Base-by-base conservation (phyloP, 2,888 invertebrate genomes). In the Allacma fusca region DNA sequence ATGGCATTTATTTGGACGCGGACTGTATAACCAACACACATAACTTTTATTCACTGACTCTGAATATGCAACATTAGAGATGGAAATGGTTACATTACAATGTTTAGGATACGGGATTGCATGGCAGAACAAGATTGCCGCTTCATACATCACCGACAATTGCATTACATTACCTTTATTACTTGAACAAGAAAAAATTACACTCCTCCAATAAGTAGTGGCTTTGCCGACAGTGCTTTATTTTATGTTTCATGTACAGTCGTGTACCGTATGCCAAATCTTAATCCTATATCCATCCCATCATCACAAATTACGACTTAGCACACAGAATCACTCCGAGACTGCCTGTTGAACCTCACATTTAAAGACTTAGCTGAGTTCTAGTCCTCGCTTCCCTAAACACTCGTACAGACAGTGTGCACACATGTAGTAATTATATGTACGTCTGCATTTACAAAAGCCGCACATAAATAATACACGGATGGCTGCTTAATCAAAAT, bases 111-210 rank as follows among this genome's bases (percentile, higher is more conserved):
- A 64, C 4, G 24, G 24, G 64, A 64, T 23, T 64, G 65, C 9
- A 40, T 13, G 13, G 5, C 40, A 40, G 7, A 40, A 40, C 13
- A 23, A 16, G 9, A 16, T 16, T 28, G 28, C 71, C 50, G 71
- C 71, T 43, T 40, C 69, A 57, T 72, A 50, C 72, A 72, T 72
- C 72, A 72, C 72, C 59, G 26, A 24, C 72, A 72, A 72, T 72
- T 72, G 72, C 59, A 72, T 72, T 69, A 69, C 69, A 69, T 69
- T 69, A 69, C 43, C 21, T 69, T 72, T 72, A 72, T 72, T 72
- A 59, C 72, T 59, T 59, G 72, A 72, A 72, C 59, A 72, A 59
- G 28, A 72, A 72, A 59, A 72, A 72, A 34, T 69, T 34, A 69
- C 43, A 43, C 69, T 72, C 59, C 59, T 57, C 59, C 72, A 72